Evolutionary conservation across 2,888 invertebrate genomes (phyloP), one percentile per base, ranked within the genome.

Genomic region (Fabriciana adippe): DNA sequence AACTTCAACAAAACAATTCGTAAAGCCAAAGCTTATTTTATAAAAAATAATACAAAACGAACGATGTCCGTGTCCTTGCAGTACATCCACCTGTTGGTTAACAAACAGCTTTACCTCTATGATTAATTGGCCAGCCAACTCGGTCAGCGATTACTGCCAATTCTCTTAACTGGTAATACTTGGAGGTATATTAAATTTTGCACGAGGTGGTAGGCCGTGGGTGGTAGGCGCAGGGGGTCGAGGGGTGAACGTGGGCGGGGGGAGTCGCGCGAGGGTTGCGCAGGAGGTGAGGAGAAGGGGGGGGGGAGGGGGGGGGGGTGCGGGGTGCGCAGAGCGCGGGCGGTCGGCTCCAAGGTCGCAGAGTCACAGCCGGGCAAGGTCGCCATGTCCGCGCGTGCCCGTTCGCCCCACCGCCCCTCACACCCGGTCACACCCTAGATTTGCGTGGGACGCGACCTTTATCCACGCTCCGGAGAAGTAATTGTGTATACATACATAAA

Each of bases 311-410:
- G 63, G 72, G 74, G 72, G 47, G 74, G 51, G 74, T 65, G 78
- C 55, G 73, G 67, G 72, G 75, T 69, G 76, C 73, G 75, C 71
- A 67, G 70, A 62, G 73, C 68, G 74, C 75, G 77, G 78, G 74
- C 79, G 81, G 78, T 79, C 83, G 86, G 90, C 87, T 89, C 89
- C 90, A 92, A 91, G 92, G 92, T 92, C 91, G 88, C 89, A 88
- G 90, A 92, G 92, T 92, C 92, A 92, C 90, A 87, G 90, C 91
- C 92, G 92, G 92, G 92, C 92, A 92, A 92, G 92, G 92, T 92
- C 91, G 83, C 83, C 84, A 85, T 88, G 89, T 89, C 90, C 90
- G 89, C 90, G 89, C 90, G 88, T 89, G 89, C 88, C 86, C 84
- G 79, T 76, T 72, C 81, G 54, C 81, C 77, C 68, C 81, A 75